These are phyloP conservation scores for Bambusicola thoracicus DNA, from an alignment of 2,113 vertebrate species.

Conservation along the genomic window DNA sequence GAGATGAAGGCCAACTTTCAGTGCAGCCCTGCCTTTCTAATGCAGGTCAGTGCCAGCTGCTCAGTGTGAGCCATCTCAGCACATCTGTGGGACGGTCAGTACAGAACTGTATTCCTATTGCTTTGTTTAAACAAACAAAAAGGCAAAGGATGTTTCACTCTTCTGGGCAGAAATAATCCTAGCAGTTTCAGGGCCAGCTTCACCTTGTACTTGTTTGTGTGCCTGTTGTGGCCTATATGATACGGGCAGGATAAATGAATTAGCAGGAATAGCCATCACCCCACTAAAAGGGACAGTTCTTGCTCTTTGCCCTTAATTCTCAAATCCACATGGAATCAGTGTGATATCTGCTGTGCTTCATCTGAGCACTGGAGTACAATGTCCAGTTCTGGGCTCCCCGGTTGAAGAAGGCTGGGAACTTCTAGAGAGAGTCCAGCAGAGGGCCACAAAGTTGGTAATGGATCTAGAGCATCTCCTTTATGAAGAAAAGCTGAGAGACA, in stretches of 20 bases:
- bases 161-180: not conserved
- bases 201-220: not conserved
- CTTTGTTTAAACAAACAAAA: not conserved
- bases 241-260: not conserved
- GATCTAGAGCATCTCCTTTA: not conserved
- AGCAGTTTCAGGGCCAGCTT: not conserved
- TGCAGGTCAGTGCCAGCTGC: fast-evolving
- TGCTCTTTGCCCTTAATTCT: not conserved
- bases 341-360: not conserved
- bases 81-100: not conserved
- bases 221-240: not conserved
- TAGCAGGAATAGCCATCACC: fast-evolving
- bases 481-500: not conserved
- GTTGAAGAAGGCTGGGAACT: not conserved
- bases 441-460: not conserved
- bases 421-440: not conserved
- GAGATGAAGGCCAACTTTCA: not conserved
- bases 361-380: not conserved
- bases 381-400: not conserved
- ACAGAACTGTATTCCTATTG: not conserved
- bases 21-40: not conserved
- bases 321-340: fast-evolving
- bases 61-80: fast-evolving
- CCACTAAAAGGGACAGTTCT: not conserved
- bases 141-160: not conserved